A percentile compares a stretch with the other conserved stretches of the same genome.
phyloP scores from a whole-genome alignment of 2,888 invertebrate species.

The Lamellibrachia columna region DNA sequence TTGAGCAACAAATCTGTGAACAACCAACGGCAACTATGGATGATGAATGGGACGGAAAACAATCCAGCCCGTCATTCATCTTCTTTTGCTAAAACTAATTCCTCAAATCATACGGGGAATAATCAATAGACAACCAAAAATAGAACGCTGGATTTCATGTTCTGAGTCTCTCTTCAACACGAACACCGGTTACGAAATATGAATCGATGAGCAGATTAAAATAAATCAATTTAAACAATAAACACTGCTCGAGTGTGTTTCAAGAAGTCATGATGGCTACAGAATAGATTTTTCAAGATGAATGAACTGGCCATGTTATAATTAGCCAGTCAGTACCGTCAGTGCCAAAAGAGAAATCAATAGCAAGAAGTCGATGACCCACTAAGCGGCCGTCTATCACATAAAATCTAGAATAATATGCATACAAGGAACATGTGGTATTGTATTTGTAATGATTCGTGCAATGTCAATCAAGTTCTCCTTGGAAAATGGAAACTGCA shows the following conservation, averaged over 20 bases:
- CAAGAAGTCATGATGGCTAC: not conserved
- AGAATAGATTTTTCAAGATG: not conserved
- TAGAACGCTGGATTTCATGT: not conserved
- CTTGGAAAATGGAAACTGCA: conserved; percentile 11
- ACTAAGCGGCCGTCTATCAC: not conserved
- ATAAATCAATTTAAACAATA: not conserved
- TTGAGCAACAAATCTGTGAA: not conserved
- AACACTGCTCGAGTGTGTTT: not conserved
- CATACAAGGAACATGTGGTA: not conserved
- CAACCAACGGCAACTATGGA: not conserved
- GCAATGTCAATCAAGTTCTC: not conserved
- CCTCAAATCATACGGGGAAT: not conserved
- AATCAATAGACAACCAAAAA: not conserved
- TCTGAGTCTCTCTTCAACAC: not conserved
- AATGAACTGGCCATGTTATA: not conserved
- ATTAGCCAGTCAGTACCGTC: not conserved
- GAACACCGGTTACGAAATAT: not conserved
- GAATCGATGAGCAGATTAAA: not conserved
- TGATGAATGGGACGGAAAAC: not conserved
- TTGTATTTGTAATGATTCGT: not conserved
- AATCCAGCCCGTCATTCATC: not conserved
- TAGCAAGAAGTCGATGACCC: not conserved
- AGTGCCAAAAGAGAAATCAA: not conserved
- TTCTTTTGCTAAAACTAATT: not conserved
- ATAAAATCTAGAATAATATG: not conserved